Conservation (phyloP, 2,113 vertebrate genomes). For the Cebus imitator region DNA sequence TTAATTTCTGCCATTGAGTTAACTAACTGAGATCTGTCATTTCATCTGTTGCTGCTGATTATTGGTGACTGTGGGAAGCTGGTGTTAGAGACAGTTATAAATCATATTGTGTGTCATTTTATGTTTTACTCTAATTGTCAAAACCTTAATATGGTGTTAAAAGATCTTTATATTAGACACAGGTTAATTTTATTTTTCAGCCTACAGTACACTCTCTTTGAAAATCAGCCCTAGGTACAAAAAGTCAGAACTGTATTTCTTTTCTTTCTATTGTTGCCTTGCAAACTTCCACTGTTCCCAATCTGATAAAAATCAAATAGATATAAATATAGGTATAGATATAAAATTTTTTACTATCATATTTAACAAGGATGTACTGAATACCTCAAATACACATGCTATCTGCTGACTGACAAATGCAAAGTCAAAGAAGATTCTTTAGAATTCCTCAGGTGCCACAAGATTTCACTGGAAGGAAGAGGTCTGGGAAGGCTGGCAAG, state of each 20-base stretch:
- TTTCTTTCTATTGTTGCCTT: background rate
- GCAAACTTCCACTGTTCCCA: background rate
- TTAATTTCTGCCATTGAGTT: background rate
- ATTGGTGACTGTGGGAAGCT: background rate
- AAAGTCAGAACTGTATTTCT: background rate
- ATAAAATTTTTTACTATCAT: background rate
- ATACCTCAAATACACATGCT: background rate
- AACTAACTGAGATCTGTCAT: background rate
- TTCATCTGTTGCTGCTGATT: background rate
- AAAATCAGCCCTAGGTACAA: background rate
- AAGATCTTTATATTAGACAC: background rate
- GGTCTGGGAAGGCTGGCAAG: background rate
- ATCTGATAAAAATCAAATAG: background rate
- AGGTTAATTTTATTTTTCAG: background rate
- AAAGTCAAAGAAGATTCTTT: background rate
- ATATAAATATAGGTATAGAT: background rate
- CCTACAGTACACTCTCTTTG: background rate
- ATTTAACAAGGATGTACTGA: background rate
- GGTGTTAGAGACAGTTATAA: background rate
- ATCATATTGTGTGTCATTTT: background rate
- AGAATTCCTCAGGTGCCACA: background rate
- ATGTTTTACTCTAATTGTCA: background rate
- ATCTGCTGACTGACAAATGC: background rate
- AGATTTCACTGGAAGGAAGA: background rate
- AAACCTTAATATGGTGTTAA: background rate